Base-by-base conservation (phyloP, 2,797 vertebrate genomes). In the Oryzias sinensis region DNA sequence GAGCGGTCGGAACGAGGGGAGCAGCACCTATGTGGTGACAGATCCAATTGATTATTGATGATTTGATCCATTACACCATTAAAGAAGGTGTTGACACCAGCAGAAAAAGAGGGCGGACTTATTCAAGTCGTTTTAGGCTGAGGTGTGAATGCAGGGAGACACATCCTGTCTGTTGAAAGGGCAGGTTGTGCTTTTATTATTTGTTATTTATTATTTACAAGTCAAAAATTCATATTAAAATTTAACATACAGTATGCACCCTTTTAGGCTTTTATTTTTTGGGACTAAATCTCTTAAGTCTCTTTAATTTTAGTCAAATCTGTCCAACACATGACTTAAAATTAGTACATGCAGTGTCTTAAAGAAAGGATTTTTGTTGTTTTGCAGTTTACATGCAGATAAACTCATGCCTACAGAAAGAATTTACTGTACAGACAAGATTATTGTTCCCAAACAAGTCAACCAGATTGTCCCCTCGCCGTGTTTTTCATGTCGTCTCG, bases 31-130 rank as follows among this genome's bases (percentile, higher is more conserved):
- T 65, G 60, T 74, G 79, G 70, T 83, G 80, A 80, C 76, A 75
- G 53, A 69, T 80, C 82, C 65, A 68, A 81, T 90, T 86, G 88
- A 87, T 89, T 89, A 90, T 90, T 90, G 72, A 89, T 90, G 88
- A 87, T 82, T 73, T 53, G 65, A 79, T 77, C 81, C 82, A 87
- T 88, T 88, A 88, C 61, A 72, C 72, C 73, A 76, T 86, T 73
- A 84, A 72, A 84, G 53, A 75, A 72, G 0, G 48, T 83, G 85
- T 87, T 79, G 83, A 85, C 89, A 88, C 82, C 73, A 62, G 76
- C 69, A 74, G 74, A 81, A 87, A 87, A 76, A 73, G 77, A 71
- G 65, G 65, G 53, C 43, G 57, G 56, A 70, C 72, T 65, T 72
- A 71, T 87, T 77, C 65, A 48, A 78, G 73, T 85, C 65, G 77